Conservation (phyloP, 2,888 invertebrate species). For the Melanotus villosus region DNA sequence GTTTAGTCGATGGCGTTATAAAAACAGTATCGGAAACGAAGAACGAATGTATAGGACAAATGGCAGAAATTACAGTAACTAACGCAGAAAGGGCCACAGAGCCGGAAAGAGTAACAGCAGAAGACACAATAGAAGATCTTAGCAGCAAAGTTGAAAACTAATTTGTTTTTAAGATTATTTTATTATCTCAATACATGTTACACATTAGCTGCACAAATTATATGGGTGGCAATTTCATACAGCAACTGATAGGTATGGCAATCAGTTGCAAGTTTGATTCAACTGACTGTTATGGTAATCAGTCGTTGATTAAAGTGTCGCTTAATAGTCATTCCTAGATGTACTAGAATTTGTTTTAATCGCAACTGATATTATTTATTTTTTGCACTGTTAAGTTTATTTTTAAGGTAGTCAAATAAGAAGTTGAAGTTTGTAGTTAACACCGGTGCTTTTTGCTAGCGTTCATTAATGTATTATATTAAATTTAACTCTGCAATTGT, state of each 20-base stretch:
- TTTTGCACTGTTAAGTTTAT: conserved; percentile 13
- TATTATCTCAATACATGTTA: not conserved
- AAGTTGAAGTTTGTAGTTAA: not conserved
- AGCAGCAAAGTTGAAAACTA: not conserved
- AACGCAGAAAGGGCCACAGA: not conserved
- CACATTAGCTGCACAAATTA: not conserved
- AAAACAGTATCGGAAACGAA: conserved; percentile 63
- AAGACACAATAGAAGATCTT: not conserved
- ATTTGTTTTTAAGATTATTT: not conserved
- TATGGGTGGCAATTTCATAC: not conserved
- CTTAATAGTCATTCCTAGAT: conserved; percentile 17
- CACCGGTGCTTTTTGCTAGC: not conserved
- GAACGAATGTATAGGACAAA: conserved; percentile 47
- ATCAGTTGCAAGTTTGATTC: not conserved
- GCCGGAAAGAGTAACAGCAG: not conserved
- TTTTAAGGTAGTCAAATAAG: not conserved
- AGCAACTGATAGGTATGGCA: not conserved
- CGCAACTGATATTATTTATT: conserved; percentile 2
- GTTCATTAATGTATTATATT: conserved; percentile 1
- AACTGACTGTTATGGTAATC: not conserved
- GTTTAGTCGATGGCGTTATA: conserved; percentile 67
- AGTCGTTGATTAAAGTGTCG: not conserved
- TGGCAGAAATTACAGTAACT: conserved; percentile 2
- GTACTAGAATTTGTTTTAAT: conserved; percentile 2
- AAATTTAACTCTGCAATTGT: conserved; percentile 13